phyloP scores from a whole-genome alignment of 2,113 vertebrate species.

The Toxostoma redivivum region DNA sequence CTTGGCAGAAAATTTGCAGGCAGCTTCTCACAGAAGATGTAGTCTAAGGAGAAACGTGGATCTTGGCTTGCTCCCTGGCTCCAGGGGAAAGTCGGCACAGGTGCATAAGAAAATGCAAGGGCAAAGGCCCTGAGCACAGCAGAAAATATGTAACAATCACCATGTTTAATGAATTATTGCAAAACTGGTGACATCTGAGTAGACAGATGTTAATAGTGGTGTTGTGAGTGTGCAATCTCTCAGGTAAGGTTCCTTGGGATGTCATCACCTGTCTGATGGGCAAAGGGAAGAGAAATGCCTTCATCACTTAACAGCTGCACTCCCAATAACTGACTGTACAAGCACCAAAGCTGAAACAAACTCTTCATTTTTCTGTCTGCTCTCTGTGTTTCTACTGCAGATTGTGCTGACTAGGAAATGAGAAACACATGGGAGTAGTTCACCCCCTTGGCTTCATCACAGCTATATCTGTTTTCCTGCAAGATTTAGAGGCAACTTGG shows the following conservation, averaged over 20 bases:
- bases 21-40: background rate
- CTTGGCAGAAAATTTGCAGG: background rate
- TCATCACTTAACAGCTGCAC: background rate
- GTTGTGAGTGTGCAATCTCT: background rate
- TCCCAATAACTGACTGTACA: conserved; percentile 6
- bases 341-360: conserved; percentile 61
- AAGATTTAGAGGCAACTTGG: conserved; percentile 46
- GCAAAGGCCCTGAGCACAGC: background rate
- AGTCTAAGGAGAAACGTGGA: background rate
- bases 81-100: background rate
- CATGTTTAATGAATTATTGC: background rate
- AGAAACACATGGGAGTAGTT: conserved; percentile 66
- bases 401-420: conserved; percentile 68
- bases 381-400: conserved; percentile 47
- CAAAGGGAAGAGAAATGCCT: conserved; percentile 20
- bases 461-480: conserved; percentile 59
- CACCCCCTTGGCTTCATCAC: conserved; percentile 42
- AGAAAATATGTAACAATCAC: background rate
- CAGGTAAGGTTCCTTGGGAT: background rate
- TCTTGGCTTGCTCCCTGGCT: background rate
- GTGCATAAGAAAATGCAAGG: background rate
- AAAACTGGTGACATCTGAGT: background rate
- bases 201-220: background rate
- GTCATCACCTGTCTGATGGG: background rate
- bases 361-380: conserved; percentile 55